A percentile compares a stretch with the other conserved stretches of the same genome.
Evolutionary conservation across 2,888 invertebrate species (phyloP).

Genomic region (Argyra leucocephala): DNA sequence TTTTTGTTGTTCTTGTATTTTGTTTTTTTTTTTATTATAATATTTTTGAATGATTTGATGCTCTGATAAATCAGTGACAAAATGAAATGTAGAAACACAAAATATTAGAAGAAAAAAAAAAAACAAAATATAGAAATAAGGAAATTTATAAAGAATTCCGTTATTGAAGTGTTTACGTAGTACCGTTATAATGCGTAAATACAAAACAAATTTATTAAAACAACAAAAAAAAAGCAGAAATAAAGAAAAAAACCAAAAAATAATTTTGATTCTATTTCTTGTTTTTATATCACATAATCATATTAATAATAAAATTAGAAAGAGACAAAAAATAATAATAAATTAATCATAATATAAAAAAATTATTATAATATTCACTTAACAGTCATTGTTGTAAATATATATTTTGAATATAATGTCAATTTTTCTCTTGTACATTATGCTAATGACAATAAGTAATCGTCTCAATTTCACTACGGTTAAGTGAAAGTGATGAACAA

Average conservation of each 20-base stretch:
- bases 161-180: not conserved
- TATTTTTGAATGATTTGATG: no score
- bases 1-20: no score
- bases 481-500: no score
- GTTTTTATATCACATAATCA: not conserved
- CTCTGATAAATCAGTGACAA: no score
- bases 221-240: no score
- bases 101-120: not conserved
- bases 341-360: not conserved
- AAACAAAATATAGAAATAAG: not conserved
- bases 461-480: no score
- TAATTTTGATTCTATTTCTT: not conserved
- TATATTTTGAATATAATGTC: no score
- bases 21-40: no score
- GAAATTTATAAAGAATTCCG: not conserved
- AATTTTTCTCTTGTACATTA: no score
- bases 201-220: not conserved
- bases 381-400: no score
- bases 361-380: not conserved
- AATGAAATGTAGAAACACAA: not conserved
- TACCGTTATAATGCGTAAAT: not conserved
- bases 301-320: not conserved
- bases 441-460: no score
- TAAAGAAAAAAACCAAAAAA: no score
- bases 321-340: not conserved